Base-by-base conservation (phyloP, 2,797 vertebrate species). In the Ceyx erithaca region DNA sequence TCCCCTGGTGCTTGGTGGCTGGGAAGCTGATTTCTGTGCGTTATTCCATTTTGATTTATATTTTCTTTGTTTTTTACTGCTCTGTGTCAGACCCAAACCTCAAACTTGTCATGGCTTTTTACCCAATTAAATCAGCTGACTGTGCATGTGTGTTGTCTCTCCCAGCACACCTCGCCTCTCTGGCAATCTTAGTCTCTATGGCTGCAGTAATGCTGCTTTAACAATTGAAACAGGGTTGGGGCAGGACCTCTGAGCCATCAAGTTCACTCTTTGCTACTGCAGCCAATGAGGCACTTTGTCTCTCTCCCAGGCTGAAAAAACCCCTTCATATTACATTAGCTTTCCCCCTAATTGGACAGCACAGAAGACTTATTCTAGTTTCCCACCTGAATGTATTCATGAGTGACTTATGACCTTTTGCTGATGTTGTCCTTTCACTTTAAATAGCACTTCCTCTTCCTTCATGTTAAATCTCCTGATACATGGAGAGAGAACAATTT, bases 361-460 rank as follows among this genome's bases (percentile, higher is more conserved):
- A 3, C 81, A 84, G 78, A 62, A 79, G 9, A 70, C 45, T 84
- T 62, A 51, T 55, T 78, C 49, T 45, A 14, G 31, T 76, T 88
- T 81, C 77, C 41, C 35, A 63, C 48, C 45, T 85, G 41, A 84
- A 94, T 86, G 76, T 92, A 88, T 94, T 92, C 89, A 70, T 57
- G 90, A 57, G 31, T 72, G 67, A 49, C 59, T 63, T 41, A 13
- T 94, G 83, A 90, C 88, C 93, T 94, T 92, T 91, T 76, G 85
- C 80, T 84, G 85, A 59, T 81, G 93, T 59, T 78, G 70, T 75
- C 85, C 87, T 66, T 93, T 85, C 91, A 84, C 73, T 77, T 85
- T 40, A n/a, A 94, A 31, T 19, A 66, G 55, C 46, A 7, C 43
- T 93, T 95, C 88, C 63, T 76, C 63, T 67, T 88, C 78, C 67